Conservation (phyloP, 2,888 invertebrate genomes). For the Orthosia incerta region DNA sequence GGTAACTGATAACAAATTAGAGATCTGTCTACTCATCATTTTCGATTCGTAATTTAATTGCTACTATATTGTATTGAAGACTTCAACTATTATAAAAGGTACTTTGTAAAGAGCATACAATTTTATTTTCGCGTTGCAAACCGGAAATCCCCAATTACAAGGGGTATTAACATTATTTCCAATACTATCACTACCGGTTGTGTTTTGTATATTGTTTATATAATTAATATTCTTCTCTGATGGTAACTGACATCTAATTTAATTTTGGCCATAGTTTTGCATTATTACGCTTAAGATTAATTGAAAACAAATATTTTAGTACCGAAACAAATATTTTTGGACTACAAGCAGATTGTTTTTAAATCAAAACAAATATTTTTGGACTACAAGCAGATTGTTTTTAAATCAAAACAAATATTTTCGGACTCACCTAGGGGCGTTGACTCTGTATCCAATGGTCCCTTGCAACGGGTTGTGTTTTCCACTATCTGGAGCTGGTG, state of each 20-base stretch:
- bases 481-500: slow-evolving; percentile 87
- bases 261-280: not conserved
- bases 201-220: slow-evolving; percentile 12
- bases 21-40: slow-evolving; percentile 42
- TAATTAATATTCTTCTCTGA: not conserved
- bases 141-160: not conserved
- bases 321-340: slow-evolving; percentile 6
- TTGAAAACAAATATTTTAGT: slow-evolving; percentile 52
- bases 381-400: not conserved
- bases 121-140: not conserved
- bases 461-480: slow-evolving; percentile 89
- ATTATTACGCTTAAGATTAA: not conserved
- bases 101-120: not conserved
- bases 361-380: slow-evolving; percentile 66
- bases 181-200: not conserved
- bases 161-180: not conserved
- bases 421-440: slow-evolving; percentile 92
- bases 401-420: slow-evolving; percentile 26
- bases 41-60: slow-evolving; percentile 23
- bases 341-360: not conserved
- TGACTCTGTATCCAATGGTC: slow-evolving; percentile 91
- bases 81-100: not conserved
- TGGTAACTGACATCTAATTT: not conserved
- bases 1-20: slow-evolving; percentile 74
- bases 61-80: too few species aligned